Evolutionary conservation across 2,113 vertebrate genomes (phyloP).

Genomic region (Cyanoliseus patagonus): DNA sequence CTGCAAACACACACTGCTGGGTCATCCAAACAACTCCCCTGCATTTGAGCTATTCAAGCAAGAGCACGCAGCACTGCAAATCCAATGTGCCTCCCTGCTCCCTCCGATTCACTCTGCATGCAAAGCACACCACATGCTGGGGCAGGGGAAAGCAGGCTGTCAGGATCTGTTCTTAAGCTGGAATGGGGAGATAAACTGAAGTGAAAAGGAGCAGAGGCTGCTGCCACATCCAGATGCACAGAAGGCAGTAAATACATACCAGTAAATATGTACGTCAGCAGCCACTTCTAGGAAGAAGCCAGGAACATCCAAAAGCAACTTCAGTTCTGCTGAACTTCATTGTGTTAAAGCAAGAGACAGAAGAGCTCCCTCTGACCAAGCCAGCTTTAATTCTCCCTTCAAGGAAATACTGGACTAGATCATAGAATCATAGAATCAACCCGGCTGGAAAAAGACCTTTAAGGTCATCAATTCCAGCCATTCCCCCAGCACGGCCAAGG

Average conservation of each 20-base stretch:
- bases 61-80: neutral
- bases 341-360: neutral
- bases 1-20: neutral
- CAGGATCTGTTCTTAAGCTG: conserved; percentile 4
- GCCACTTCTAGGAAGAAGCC: neutral
- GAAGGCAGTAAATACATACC: neutral
- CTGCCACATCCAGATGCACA: neutral
- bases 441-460: neutral
- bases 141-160: neutral
- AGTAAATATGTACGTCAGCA: neutral
- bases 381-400: neutral
- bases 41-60: neutral
- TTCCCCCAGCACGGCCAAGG: neutral
- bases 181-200: conserved; percentile 21
- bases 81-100: neutral
- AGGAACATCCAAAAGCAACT: neutral
- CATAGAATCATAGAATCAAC: neutral
- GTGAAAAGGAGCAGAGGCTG: conserved; percentile 3
- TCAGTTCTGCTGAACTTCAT: neutral
- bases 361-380: neutral
- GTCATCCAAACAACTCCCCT: neutral
- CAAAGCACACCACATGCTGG: neutral
- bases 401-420: neutral
- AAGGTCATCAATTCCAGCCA: neutral
- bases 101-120: neutral